Evolutionary conservation across 2,888 invertebrate species (phyloP).

Genomic region (Trachelus tabidus): DNA sequence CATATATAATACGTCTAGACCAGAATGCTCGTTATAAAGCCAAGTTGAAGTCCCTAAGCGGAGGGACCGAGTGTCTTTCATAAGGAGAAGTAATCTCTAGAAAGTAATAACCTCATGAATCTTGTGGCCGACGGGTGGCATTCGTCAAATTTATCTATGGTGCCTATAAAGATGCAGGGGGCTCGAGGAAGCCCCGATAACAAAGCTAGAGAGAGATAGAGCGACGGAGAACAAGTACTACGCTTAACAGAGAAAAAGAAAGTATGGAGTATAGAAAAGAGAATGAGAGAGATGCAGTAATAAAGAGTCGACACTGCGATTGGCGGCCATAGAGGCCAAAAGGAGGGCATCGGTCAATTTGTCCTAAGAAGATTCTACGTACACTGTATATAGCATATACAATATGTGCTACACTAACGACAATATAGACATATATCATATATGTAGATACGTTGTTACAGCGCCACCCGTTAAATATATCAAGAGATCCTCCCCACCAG

Average conservation of each 20-base stretch:
- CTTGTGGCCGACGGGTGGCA: neutral
- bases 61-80: neutral
- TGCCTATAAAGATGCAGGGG: neutral
- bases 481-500: neutral
- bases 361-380: neutral
- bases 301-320: neutral
- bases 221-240: neutral
- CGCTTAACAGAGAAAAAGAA: neutral
- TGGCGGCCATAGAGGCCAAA: neutral
- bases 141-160: conserved; percentile 4
- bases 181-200: neutral
- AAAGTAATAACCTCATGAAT: conserved; percentile 6
- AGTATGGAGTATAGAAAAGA: neutral
- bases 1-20: neutral
- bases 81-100: neutral
- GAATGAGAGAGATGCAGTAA: neutral
- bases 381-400: neutral
- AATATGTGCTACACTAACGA: neutral
- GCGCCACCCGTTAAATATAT: neutral
- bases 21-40: neutral
- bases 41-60: neutral
- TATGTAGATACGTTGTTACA: neutral
- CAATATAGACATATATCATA: neutral
- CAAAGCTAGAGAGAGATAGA: neutral
- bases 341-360: neutral